These are phyloP conservation scores for Prietella phreatophila DNA, from an alignment of 2,113 vertebrate species.

Conservation along the genomic window DNA sequence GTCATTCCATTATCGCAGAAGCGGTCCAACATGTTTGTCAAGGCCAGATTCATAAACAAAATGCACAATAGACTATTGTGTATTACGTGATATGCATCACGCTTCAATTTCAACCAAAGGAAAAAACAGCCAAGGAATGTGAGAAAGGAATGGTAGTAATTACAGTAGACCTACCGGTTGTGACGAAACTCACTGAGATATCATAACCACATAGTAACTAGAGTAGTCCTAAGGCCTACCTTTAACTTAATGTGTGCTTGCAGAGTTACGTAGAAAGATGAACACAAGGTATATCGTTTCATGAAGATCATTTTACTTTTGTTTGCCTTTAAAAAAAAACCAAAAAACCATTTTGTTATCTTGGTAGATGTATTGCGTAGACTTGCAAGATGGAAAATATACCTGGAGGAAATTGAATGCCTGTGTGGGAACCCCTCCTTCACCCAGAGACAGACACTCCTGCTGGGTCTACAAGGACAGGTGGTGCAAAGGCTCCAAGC, in stretches of 20 bases:
- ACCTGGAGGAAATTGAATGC: conserved; percentile 62
- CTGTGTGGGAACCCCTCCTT: conserved; percentile 61
- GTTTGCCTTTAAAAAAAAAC: too few species aligned
- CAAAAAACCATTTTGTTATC: background rate
- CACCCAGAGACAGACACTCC: conserved; percentile 69
- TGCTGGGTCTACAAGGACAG: conserved; percentile 71
- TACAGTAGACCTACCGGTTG: background rate
- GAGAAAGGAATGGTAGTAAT: background rate
- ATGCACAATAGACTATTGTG: conserved; percentile 2
- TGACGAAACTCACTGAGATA: background rate
- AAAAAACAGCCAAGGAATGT: background rate
- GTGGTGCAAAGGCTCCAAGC: conserved; percentile 49
- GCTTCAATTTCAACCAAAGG: background rate
- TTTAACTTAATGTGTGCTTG: background rate
- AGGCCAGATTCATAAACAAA: background rate
- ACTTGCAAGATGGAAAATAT: conserved; percentile 57
- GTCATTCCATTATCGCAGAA: background rate
- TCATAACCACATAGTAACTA: background rate
- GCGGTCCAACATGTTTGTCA: conserved; percentile 34
- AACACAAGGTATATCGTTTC: background rate
- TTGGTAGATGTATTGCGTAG: conserved; percentile 67
- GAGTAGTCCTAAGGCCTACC: too few species aligned
- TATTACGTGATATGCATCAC: background rate
- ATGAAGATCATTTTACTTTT: background rate
- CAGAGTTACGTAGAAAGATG: background rate